Percentiles rank a stretch among this genome's conserved stretches.
These are phyloP conservation scores for Stegostoma tigrinum DNA, from an alignment of 2,113 vertebrate genomes.

Conservation along the genomic window DNA sequence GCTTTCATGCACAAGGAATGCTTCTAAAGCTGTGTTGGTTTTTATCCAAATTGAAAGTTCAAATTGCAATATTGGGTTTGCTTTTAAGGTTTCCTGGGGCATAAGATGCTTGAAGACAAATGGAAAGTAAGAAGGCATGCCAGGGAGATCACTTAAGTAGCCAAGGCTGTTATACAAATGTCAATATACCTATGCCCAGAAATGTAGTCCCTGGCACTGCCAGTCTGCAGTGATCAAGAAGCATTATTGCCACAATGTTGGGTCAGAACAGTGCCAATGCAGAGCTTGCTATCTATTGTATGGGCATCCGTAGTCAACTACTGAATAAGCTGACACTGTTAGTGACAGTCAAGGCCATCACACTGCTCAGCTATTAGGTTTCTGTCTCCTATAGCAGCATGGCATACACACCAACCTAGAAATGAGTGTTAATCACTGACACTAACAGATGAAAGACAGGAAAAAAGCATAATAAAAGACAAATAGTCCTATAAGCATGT, in stretches of 20 bases:
- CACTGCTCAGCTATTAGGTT: background rate
- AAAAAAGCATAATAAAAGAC: background rate
- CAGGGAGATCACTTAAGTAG: background rate
- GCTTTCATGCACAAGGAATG: background rate
- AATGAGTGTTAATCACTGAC: background rate
- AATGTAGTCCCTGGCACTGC: background rate
- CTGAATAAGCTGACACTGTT: background rate
- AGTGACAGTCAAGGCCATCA: background rate
- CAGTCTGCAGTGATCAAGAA: background rate
- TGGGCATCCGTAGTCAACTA: background rate
- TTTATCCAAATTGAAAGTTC: background rate
- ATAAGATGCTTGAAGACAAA: background rate
- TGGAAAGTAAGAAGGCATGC: background rate
- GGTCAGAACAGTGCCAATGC: background rate
- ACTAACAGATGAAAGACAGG: background rate
- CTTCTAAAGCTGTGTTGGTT: background rate
- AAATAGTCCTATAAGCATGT: background rate
- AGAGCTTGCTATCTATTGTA: background rate
- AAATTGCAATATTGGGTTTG: background rate
- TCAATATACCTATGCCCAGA: background rate
- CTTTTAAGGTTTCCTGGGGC: background rate
- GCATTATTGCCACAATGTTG: background rate
- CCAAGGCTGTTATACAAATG: background rate
- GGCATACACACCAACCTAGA: background rate
- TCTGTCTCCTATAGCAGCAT: background rate